Conservation (phyloP, 2,113 vertebrate species). For the Amphilophus citrinellus region DNA sequence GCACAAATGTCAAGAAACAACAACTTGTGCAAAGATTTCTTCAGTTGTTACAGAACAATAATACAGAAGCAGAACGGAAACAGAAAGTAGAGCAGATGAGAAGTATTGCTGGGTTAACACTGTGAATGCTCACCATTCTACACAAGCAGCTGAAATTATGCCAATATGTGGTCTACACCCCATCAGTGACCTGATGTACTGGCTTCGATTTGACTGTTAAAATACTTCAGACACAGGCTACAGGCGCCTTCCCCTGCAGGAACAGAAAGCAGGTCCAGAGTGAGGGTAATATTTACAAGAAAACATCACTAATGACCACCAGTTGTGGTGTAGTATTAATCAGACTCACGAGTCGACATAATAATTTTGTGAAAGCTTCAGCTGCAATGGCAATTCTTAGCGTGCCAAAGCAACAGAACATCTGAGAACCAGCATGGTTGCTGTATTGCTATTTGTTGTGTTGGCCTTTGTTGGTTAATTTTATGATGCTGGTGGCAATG, state of each 20-base stretch:
- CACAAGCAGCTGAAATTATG: background rate
- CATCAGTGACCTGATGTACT: background rate
- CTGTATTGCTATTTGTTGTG: background rate
- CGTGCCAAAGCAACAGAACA: background rate
- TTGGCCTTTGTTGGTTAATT: background rate
- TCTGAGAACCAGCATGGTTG: background rate
- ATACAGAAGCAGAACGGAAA: background rate
- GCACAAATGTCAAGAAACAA: slow-evolving; percentile 26
- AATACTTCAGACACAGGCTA: background rate
- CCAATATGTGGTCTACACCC: background rate
- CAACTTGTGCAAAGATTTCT: background rate
- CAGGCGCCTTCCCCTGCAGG: background rate
- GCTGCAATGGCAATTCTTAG: background rate
- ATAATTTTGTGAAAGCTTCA: background rate
- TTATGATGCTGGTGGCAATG: background rate
- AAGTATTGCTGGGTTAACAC: background rate
- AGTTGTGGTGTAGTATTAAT: background rate
- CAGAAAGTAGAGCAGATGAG: background rate
- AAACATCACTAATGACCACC: background rate
- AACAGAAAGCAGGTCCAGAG: background rate
- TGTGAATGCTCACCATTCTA: background rate
- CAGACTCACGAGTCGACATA: background rate
- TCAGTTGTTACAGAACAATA: background rate
- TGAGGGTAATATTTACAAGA: no score
- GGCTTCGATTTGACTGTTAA: background rate